Evolutionary conservation across 64 coral and sea anemone genomes (phyloP), one percentile per base, ranked within the genome.

Genomic region (Trachythela sp.): DNA sequence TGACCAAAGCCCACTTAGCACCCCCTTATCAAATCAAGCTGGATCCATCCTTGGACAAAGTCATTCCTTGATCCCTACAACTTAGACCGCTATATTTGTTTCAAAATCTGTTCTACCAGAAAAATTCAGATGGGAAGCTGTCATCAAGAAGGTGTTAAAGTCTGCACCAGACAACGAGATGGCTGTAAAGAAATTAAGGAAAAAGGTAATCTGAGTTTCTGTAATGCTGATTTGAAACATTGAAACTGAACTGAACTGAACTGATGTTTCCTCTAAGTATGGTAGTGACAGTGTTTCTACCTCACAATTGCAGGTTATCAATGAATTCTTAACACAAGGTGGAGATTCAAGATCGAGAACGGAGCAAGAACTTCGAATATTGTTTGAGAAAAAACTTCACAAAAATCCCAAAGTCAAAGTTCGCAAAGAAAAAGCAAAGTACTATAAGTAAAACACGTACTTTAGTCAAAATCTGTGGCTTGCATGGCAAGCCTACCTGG

Each of bases 331-430:
- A 36, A 59, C 95, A 41, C 77, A 76, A 83, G 92, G 89, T 88
- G 87, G 86, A 42, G 92, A 93, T 32, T 64, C 64, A 37, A 94
- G 86, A 48, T 77, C 52, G 40, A 83, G 89, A 32, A 94, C 86
- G 56, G 89, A 94, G 22, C 92, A 98, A 83, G 91, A 98, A 93
- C 86, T 98, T 18, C 85, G 84, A 87, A 91, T 88, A 88, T 70
- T 98, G 24, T 98, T 98, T 93, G 86, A 93, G 13, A 94, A 92
- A 45, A 98, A 98, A 37, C 67, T 98, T 29, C 88, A 85, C 72
- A 98, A 86, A 52, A 94, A 98, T 42, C 95, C 93, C n/a, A 98
- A 93, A 49, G 85, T 98, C 27, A 94, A 94, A 89, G 93, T 98
- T 40, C 88, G 88, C 39, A 98, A 94, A 38, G 95, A 98, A 22